Evolutionary conservation across 1,140 invertebrate species (phyloP), one percentile per base, ranked within the genome.

Genomic region (Pachypeltis micranthus): DNA sequence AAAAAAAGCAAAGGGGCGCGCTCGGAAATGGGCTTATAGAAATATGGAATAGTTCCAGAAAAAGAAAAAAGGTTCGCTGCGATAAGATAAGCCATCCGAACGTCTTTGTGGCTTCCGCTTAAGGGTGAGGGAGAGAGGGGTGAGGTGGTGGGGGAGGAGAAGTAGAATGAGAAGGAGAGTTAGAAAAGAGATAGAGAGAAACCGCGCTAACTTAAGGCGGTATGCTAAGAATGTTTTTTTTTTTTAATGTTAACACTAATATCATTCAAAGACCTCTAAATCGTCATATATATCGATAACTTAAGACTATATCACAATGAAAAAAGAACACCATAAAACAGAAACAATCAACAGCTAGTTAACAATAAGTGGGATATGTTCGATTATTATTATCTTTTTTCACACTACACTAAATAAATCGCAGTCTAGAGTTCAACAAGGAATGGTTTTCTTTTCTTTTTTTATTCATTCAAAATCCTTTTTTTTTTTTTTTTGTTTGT

Each of bases 281-380:
- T 62, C 57, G 23, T 47, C 47, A 63, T 64, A 47, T n/a, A 39
- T 55, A 65, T 59, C 56, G 57, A 63, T 66, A 70, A 70, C 69
- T 70, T 70, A 70, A 69, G 63, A 64, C 67, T 69, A 65, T 65
- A 65, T 65, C 64, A 65, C 64, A 65, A 65, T 65, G 57, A 62
- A 65, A 65, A 65, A 47, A 64, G 59, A 51, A 64, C 59, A 59
- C n/a, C 54, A 62, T 12, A 63, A 44, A 65, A 65, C 63, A 65
- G 63, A 65, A 65, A 65, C 63, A 62, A 64, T 61, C 51, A 65
- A 65, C 63, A 65, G 57, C 61, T 63, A 57, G 59, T 61, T 21
- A 66, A 66, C 62, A 66, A 66, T 59, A 63, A 26, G 28, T 65
- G 60, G 62, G 65, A 66, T 66, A 66, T 66, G 65, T 66, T 59